Conservation (phyloP, 35 echinoderm and acorn worm genomes). For the Stichopus chloronotus region DNA sequence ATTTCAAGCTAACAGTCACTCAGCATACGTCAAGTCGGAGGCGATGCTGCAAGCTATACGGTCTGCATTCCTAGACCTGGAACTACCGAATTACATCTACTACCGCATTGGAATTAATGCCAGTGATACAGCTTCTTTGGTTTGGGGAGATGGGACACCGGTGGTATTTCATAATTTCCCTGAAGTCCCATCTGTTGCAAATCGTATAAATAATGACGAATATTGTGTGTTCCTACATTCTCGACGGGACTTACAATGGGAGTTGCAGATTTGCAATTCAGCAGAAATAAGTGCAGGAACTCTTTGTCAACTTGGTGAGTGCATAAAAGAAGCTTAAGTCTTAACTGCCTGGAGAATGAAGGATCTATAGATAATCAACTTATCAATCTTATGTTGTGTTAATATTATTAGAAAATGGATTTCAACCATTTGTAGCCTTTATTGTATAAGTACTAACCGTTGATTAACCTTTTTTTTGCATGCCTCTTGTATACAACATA, state of each 20-base stretch:
- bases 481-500: too few relatives aligned
- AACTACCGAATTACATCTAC: background rate
- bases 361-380: too few relatives aligned
- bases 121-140: background rate
- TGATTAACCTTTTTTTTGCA: too few relatives aligned
- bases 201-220: background rate
- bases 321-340: too few relatives aligned
- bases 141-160: slow-evolving; percentile 35
- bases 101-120: slow-evolving; percentile 10
- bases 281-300: background rate
- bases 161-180: background rate
- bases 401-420: too few relatives aligned
- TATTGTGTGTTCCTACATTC: background rate
- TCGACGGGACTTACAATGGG: slow-evolving; percentile 3
- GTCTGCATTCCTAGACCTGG: background rate
- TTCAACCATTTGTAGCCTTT: too few relatives aligned
- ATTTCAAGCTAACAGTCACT: slow-evolving; percentile 15
- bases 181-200: background rate
- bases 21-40: slow-evolving; percentile 8
- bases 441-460: too few relatives aligned
- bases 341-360: too few relatives aligned
- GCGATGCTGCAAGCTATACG: background rate
- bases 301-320: too few relatives aligned
- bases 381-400: too few relatives aligned
- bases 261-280: background rate